phyloP scores from a whole-genome alignment of 1,140 invertebrate genomes.

The Heliconius eleuchia region DNA sequence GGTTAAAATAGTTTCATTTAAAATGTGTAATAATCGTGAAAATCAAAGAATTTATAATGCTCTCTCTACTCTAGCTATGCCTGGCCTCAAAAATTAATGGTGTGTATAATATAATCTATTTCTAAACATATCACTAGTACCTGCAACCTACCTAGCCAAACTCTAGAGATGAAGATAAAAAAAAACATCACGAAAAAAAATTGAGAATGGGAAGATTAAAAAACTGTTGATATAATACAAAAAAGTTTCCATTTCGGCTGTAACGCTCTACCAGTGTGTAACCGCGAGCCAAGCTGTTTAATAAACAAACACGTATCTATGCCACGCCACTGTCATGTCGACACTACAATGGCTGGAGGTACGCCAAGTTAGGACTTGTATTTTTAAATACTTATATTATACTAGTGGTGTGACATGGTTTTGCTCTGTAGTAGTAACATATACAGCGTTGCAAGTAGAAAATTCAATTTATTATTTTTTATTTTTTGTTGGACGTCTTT shows the following conservation, averaged over 20 bases:
- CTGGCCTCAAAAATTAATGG: too few species aligned
- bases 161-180: background rate
- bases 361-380: constrained; percentile 5
- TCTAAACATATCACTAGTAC: too few species aligned
- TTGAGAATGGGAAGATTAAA: background rate
- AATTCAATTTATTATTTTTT: too few species aligned
- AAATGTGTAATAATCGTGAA: too few species aligned
- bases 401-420: background rate
- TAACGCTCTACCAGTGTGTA: background rate
- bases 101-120: too few species aligned
- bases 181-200: background rate
- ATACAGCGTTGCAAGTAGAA: too few species aligned
- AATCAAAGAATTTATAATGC: too few species aligned
- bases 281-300: constrained; percentile 5
- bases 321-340: background rate
- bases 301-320: constrained; percentile 8
- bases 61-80: too few species aligned
- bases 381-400: constrained; percentile 3
- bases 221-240: background rate
- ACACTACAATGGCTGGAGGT: constrained; percentile 7
- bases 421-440: background rate
- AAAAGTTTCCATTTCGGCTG: constrained; percentile 8
- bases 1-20: too few species aligned
- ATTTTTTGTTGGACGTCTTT: too few species aligned
- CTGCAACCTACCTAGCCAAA: too few species aligned